A percentile compares a stretch with the other conserved stretches of the same genome.
Evolutionary conservation across 2,113 vertebrate genomes (phyloP).

Genomic region (Pelecanoides urinatrix): DNA sequence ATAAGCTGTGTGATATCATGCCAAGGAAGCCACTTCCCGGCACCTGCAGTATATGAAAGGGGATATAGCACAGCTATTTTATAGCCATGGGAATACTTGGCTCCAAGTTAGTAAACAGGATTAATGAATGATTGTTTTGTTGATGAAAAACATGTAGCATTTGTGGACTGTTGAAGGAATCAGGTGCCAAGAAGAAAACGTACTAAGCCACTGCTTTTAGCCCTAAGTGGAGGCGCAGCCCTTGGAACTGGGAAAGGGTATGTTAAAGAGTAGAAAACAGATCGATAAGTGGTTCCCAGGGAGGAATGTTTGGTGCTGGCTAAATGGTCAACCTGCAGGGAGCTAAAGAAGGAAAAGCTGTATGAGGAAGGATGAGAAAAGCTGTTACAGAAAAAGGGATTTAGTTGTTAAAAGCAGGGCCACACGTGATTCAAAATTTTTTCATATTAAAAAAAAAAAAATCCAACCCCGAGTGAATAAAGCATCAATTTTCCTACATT

Average conservation of each 20-base stretch:
- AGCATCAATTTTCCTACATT: constrained; percentile 50
- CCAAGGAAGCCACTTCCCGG: neutral
- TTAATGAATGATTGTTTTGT: neutral
- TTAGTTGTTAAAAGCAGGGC: constrained; percentile 12
- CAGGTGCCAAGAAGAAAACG: neutral
- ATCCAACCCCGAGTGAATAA: neutral
- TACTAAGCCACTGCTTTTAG: neutral
- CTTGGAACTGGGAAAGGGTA: neutral
- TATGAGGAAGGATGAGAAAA: neutral
- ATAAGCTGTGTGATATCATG: accelerated
- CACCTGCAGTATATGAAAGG: neutral
- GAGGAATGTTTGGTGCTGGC: neutral
- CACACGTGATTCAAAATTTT: neutral
- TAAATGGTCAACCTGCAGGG: neutral
- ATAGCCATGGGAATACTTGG: neutral
- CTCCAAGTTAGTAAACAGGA: neutral
- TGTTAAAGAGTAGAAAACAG: neutral
- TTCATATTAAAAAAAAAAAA: neutral
- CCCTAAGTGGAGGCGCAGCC: neutral
- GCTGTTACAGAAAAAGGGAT: neutral
- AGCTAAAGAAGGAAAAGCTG: neutral
- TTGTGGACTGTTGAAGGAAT: neutral
- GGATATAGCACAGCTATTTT: neutral
- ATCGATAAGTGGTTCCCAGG: neutral
- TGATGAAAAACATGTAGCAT: neutral